A percentile compares a stretch with the other conserved stretches of the same genome.
Evolutionary conservation across 2,888 invertebrate species (phyloP).

Genomic region (Meteorus colon): DNA sequence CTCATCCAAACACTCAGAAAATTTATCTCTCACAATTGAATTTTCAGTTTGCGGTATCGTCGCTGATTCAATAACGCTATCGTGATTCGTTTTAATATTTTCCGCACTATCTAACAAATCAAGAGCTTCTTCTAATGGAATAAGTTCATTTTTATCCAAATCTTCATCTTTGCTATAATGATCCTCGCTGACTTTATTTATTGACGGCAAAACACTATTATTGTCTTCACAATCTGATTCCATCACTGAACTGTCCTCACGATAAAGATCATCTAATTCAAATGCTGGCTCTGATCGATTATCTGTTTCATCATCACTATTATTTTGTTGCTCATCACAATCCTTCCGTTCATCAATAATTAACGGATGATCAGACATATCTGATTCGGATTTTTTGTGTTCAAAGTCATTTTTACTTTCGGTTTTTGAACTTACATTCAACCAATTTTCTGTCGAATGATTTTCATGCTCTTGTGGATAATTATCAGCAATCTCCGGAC

Average conservation of each 20-base stretch:
- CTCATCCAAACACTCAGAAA: background rate
- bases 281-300: constrained; percentile 61
- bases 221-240: constrained; percentile 64
- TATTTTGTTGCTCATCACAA: constrained; percentile 57
- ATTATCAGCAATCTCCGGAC: constrained; percentile 46
- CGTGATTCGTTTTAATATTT: constrained; percentile 44
- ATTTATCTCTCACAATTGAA: background rate
- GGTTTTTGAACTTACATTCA: constrained; percentile 45
- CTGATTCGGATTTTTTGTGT: constrained; percentile 66
- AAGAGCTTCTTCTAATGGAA: constrained; percentile 66
- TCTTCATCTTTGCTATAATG: background rate
- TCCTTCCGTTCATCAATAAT: constrained; percentile 68
- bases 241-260: constrained; percentile 64
- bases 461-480: constrained; percentile 47
- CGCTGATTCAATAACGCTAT: constrained; percentile 10
- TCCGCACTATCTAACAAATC: constrained; percentile 62
- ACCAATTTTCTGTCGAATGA: constrained; percentile 44
- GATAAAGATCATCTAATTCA: constrained; percentile 60
- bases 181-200: constrained; percentile 23
- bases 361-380: constrained; percentile 67
- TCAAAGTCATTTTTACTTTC: constrained; percentile 56
- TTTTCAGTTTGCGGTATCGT: constrained; percentile 16
- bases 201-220: constrained; percentile 33
- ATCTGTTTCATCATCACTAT: constrained; percentile 65
- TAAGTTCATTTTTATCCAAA: constrained; percentile 55